Base-by-base conservation (phyloP, 2,888 invertebrate species). In the Bombyx huttoni region DNA sequence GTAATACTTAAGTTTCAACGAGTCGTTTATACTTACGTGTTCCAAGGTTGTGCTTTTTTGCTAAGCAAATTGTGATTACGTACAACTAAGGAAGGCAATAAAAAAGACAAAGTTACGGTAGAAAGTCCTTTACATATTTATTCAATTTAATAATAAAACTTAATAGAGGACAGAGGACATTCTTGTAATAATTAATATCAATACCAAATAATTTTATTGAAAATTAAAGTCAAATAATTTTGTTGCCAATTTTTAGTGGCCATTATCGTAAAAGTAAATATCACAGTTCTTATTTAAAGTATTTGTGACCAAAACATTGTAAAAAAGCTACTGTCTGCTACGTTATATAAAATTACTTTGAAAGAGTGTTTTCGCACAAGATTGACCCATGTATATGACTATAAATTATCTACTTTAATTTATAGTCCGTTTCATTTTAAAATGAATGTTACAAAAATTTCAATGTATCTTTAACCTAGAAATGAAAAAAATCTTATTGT, bases 221-320 rank as follows among this genome's bases (percentile, higher is more conserved):
- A 51, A 47, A 49, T 24, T 52, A 49, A 40, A 51, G 53, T 48
- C 66, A 74, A 76, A 77, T 76, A 73, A 67, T 76, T 70, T 69
- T 72, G 78, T 83, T 85, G 81, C 86, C 86, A 79, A 71, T 74
- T 57, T 65, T 61, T 63, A 56, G 67, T 78, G 85, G 85, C 84
- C 78, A 75, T 75, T 76, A 75, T 70, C 78, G 73, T 85, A 84
- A 85, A 85, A 85, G 83, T 84, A 87, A 88, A 86, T 88, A 88
- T 88, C 87, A 88, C 87, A 88, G 87, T 86, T 85, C 78, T 82
- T 75, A 81, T 82, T 48, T 81, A 84, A 80, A 84, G 80, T 81
- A 81, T 78, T 82, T 85, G 82, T 85, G 86, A 85, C 78, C 78
- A 75, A 84, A 78, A 68, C 70, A 72, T 75, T 73, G 72, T 73